A percentile compares a stretch with the other conserved stretches of the same genome.
phyloP scores from a whole-genome alignment of 2,888 invertebrate genomes.

The Autographa gamma region DNA sequence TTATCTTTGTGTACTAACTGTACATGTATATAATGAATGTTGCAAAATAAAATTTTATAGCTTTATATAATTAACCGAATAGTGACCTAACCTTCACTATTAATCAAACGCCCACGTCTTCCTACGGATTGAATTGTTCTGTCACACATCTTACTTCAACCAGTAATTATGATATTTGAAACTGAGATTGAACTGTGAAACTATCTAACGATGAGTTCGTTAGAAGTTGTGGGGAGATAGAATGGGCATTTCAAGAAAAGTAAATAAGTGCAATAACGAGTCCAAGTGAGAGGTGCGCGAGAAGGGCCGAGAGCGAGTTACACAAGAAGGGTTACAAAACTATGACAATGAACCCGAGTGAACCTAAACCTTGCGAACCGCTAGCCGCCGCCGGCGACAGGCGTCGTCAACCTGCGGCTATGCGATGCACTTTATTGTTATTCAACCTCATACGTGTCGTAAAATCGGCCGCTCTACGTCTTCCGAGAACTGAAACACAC shows the following conservation, averaged over 20 bases:
- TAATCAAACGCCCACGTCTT: conserved; percentile 56
- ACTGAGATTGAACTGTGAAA: conserved; percentile 32
- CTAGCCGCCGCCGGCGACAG: conserved; percentile 82
- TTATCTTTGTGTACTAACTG: conserved; percentile 45
- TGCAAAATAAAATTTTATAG: conserved; percentile 48
- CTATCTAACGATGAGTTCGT: conserved; percentile 26
- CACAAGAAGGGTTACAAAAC: conserved; percentile 90
- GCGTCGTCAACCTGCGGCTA: conserved; percentile 68
- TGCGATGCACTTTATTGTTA: conserved; percentile 57
- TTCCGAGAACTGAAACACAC: conserved; percentile 43
- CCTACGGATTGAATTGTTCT: conserved; percentile 59
- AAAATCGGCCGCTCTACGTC: conserved; percentile 47
- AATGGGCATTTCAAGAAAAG: conserved; percentile 59
- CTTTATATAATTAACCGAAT: conserved; percentile 51
- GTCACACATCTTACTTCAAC: conserved; percentile 46
- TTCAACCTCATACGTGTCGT: conserved; percentile 47
- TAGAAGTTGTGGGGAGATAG: conserved; percentile 20
- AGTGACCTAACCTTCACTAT: conserved; percentile 46
- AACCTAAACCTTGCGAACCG: conserved; percentile 89
- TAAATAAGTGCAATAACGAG: conserved; percentile 76
- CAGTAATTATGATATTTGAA: conserved; percentile 55
- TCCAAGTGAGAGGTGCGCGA: conserved; percentile 84
- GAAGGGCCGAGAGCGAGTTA: conserved; percentile 86
- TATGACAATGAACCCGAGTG: conserved; percentile 88
- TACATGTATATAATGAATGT: conserved; percentile 47